phyloP scores from a whole-genome alignment of 2,797 vertebrate species.

The Rhodeus uyekii region DNA sequence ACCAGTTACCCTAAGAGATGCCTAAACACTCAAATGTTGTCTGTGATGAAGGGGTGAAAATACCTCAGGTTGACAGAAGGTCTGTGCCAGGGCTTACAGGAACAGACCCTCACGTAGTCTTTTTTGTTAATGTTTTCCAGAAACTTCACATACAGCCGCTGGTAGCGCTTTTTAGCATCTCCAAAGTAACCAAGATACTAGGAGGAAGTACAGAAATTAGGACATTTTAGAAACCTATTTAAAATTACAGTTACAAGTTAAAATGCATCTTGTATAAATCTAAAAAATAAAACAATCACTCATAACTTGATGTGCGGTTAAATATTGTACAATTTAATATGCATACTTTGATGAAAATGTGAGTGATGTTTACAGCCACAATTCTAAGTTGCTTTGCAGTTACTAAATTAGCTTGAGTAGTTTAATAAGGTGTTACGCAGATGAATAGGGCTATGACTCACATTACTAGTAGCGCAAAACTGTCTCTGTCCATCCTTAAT shows the following conservation, averaged over 20 bases:
- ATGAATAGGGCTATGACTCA: conserved; percentile 70
- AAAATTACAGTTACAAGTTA: not conserved
- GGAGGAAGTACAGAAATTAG: conserved; percentile 3
- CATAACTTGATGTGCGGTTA: too few species aligned
- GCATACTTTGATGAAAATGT: not conserved
- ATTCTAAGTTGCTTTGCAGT: not conserved
- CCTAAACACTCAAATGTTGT: not conserved
- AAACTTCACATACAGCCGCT: conserved; percentile 92
- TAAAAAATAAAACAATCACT: not conserved
- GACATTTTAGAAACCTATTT: not conserved
- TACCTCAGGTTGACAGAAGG: conserved; percentile 85
- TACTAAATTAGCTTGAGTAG: not conserved
- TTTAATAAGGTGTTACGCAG: not conserved
- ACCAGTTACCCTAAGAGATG: too few species aligned
- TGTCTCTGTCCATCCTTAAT: conserved; percentile 95
- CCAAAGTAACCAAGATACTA: conserved; percentile 93
- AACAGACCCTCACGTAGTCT: conserved; percentile 91
- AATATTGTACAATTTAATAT: not conserved
- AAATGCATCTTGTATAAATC: not conserved
- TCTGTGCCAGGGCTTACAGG: conserved; percentile 89
- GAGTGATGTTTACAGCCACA: not conserved
- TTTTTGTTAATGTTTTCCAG: conserved; percentile 95
- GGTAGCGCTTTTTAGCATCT: conserved; percentile 90
- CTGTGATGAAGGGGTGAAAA: not conserved
- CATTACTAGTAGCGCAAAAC: conserved; percentile 94